A percentile compares a stretch with the other conserved stretches of the same genome.
phyloP scores from a whole-genome alignment of 2,113 vertebrate genomes.

The Prionailurus viverrinus region DNA sequence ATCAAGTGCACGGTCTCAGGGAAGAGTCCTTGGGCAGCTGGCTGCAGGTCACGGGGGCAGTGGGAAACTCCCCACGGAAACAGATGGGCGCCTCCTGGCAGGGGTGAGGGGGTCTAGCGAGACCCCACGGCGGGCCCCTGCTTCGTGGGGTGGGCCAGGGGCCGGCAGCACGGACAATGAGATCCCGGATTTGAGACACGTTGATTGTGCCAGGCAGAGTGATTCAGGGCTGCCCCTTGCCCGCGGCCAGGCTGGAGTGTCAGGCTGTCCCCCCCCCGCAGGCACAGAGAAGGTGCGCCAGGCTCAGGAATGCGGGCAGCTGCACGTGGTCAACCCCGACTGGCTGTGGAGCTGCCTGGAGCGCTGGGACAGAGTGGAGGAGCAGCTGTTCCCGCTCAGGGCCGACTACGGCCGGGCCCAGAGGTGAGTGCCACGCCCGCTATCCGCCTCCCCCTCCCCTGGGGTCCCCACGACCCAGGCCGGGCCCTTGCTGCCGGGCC shows the following conservation, averaged over 20 bases:
- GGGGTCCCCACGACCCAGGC: not conserved
- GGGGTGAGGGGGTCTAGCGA: not conserved
- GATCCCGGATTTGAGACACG: not conserved
- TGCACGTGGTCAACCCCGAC: constrained; percentile 96
- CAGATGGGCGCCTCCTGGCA: not conserved
- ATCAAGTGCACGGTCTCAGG: not conserved
- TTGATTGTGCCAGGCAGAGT: rapidly evolving
- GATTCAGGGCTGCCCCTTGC: not conserved
- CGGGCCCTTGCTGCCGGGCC: rapidly evolving
- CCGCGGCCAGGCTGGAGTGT: not conserved
- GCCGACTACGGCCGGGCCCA: constrained; percentile 92
- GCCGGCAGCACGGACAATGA: not conserved
- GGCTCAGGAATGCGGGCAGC: constrained; percentile 93
- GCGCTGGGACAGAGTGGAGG: constrained; percentile 98
- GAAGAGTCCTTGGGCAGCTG: not conserved
- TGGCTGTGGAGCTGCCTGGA: constrained; percentile 99
- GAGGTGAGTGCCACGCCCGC: constrained; percentile 84
- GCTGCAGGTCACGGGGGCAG: not conserved
- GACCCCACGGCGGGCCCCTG: not conserved
- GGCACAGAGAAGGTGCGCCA: constrained; percentile 98
- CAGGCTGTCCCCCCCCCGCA: constrained; percentile 64
- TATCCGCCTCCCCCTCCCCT: not conserved
- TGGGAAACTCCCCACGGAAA: not conserved
- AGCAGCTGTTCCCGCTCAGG: constrained; percentile 95
- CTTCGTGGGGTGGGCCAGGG: not conserved